Percentiles rank a stretch among this genome's conserved stretches.
Conservation (phyloP, 1,140 invertebrate species). For the Helicorthomorpha holstii region DNA sequence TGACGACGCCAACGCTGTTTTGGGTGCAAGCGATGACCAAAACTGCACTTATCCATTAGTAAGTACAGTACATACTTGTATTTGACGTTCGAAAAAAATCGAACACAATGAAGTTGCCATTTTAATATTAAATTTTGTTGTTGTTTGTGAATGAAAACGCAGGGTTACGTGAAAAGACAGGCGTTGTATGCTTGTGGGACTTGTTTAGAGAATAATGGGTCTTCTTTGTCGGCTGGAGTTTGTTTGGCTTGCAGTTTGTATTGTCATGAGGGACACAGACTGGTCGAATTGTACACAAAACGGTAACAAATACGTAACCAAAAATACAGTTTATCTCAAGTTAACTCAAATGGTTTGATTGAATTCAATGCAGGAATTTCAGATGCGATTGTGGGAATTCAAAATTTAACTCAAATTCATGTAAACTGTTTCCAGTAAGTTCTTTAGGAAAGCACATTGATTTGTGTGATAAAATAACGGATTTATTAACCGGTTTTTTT, state of each 20-base stretch:
- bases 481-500: no score
- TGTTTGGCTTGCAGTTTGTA: conserved; percentile 87
- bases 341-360: no score
- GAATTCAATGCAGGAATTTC: conserved; percentile 45
- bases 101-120: neutral
- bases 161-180: conserved; percentile 88
- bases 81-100: no score
- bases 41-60: conserved; percentile 69
- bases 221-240: conserved; percentile 51
- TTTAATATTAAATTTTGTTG: neutral
- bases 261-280: conserved; percentile 91
- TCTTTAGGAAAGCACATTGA: neutral
- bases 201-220: conserved; percentile 48
- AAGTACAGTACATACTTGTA: no score
- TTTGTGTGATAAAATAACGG: neutral
- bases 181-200: conserved; percentile 89
- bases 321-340: neutral
- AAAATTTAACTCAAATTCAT: conserved; percentile 40
- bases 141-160: conserved; percentile 18
- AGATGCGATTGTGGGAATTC: conserved; percentile 93
- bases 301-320: conserved; percentile 27
- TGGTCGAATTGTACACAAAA: conserved; percentile 95
- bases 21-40: conserved; percentile 73
- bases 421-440: conserved; percentile 7
- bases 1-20: conserved; percentile 68